phyloP scores from a whole-genome alignment of 2,113 vertebrate species.

The western clawed frog (Xenopus tropicalis) region UCB_Xtro_10.0 CM004449.2:9642001-9642500 shows the following conservation, averaged over 20 bases:
- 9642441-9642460: no score
- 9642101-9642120: constrained; percentile 33
- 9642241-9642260: no score
- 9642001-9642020: constrained; percentile 4
- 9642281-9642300: no score
- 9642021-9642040: constrained; percentile 12
- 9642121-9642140: not conserved
- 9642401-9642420: not conserved
- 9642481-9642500: no score
- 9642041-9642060: constrained; percentile 43
- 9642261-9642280: no score
- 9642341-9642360: no score
- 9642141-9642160: not conserved
- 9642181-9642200: not conserved
- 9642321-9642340: no score
- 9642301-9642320: no score
- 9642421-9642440: no score
- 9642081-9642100: constrained; percentile 44
- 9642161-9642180: not conserved
- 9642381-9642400: not conserved
- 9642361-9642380: constrained; percentile 18
- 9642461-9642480: no score
- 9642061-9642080: constrained; percentile 47
- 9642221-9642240: no score
- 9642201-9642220: no score